phyloP scores from a whole-genome alignment of 2,113 vertebrate species.

The Cyanoramphus novaezelandiae region DNA sequence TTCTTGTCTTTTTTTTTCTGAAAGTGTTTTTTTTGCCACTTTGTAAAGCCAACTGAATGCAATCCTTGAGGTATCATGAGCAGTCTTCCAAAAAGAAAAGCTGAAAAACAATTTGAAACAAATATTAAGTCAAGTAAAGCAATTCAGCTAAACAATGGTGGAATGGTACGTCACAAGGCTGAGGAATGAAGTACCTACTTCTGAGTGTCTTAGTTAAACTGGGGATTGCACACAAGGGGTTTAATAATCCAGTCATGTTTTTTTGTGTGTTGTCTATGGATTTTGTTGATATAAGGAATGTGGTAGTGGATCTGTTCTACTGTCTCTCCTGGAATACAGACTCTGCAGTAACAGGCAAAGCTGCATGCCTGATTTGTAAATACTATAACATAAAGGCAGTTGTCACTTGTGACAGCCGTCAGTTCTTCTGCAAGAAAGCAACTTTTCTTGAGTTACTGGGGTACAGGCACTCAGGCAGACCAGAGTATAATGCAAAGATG shows the following conservation, averaged over 20 bases:
- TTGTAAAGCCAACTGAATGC: background rate
- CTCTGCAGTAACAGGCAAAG: background rate
- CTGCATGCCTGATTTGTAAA: background rate
- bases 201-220: background rate
- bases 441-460: background rate
- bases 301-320: background rate
- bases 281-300: background rate
- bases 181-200: background rate
- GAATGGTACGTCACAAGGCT: background rate
- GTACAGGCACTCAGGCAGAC: background rate
- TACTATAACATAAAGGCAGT: background rate
- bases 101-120: slow-evolving; percentile 10
- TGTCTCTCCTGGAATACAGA: background rate
- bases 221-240: background rate
- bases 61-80: background rate
- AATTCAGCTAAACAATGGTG: background rate
- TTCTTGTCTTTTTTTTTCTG: background rate
- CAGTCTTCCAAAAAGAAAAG: slow-evolving; percentile 46
- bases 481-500: background rate
- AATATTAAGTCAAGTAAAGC: slow-evolving; percentile 39
- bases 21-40: background rate
- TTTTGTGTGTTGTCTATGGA: background rate
- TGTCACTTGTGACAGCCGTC: background rate
- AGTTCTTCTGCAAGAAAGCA: background rate
- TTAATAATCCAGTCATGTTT: background rate